phyloP scores from a whole-genome alignment of 2,888 invertebrate genomes.

The Myopa tessellatipennis region DNA sequence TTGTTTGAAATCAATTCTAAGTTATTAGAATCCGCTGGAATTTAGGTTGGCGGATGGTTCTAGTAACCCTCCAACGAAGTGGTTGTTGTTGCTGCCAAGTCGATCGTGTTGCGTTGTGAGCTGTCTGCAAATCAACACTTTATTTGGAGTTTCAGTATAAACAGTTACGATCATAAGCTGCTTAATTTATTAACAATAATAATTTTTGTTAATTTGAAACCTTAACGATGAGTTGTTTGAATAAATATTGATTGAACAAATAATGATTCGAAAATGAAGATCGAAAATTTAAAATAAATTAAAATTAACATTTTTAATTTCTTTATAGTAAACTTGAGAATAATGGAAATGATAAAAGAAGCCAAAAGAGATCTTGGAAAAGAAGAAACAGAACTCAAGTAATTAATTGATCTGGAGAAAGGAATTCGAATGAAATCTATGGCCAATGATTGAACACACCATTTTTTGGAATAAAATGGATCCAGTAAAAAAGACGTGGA shows the following conservation, averaged over 20 bases:
- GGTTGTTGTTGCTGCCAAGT: slow-evolving; percentile 1
- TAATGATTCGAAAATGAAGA: no score
- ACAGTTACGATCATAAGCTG: slow-evolving; percentile 10
- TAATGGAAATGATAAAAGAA: no score
- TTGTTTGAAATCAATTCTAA: slow-evolving; percentile 56
- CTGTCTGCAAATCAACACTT: slow-evolving; percentile 57
- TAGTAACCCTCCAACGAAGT: not conserved
- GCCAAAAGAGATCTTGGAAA: no score
- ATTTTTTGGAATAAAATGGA: no score
- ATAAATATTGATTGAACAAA: not conserved
- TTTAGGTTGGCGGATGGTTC: not conserved
- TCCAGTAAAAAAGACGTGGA: no score
- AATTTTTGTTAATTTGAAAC: not conserved
- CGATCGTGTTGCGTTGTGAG: not conserved
- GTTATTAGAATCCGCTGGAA: slow-evolving; percentile 50
- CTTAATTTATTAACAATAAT: slow-evolving; percentile 18
- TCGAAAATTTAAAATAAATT: no score
- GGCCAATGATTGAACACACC: no score
- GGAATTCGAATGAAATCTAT: no score
- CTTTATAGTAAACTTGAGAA: no score
- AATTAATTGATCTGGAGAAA: no score
- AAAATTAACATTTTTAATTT: no score
- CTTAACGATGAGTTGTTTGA: slow-evolving; percentile 2
- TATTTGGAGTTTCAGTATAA: slow-evolving; percentile 41
- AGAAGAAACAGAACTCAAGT: no score